phyloP scores from a whole-genome alignment of 2,888 invertebrate species.

The Polyommatus iphigenia region DNA sequence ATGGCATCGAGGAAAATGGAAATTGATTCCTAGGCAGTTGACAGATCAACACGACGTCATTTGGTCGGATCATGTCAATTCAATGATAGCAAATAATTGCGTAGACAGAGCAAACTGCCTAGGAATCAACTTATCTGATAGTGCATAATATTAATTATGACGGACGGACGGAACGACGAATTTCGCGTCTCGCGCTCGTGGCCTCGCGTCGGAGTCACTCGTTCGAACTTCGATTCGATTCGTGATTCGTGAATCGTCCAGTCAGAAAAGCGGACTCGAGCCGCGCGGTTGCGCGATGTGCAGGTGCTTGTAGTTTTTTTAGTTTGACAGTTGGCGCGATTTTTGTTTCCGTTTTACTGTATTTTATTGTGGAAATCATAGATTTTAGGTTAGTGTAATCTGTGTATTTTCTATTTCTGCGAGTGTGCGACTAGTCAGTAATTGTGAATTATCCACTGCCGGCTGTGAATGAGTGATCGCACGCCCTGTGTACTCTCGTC shows the following conservation, averaged over 20 bases:
- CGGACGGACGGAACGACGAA: slow-evolving; percentile 46
- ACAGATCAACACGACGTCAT: too few relatives aligned
- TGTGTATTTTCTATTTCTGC: slow-evolving; percentile 73
- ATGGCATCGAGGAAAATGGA: too few relatives aligned
- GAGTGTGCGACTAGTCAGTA: slow-evolving; percentile 69
- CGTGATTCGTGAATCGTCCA: slow-evolving; percentile 44
- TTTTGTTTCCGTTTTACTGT: slow-evolving; percentile 63
- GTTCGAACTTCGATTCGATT: slow-evolving; percentile 30
- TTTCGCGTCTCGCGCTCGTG: slow-evolving; percentile 38
- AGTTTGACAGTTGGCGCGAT: slow-evolving; percentile 80
- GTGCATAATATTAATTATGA: slow-evolving; percentile 37
- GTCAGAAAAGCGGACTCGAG: slow-evolving; percentile 76
- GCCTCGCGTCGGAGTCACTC: slow-evolving; percentile 37
- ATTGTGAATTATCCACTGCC: slow-evolving; percentile 70
- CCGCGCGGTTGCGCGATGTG: slow-evolving; percentile 74
- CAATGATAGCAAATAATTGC: too few relatives aligned
- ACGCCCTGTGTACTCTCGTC: slow-evolving; percentile 69
- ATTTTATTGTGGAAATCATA: slow-evolving; percentile 68
- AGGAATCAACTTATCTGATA: too few relatives aligned
- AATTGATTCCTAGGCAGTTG: too few relatives aligned
- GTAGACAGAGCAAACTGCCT: too few relatives aligned
- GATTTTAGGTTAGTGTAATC: slow-evolving; percentile 78
- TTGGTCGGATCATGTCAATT: too few relatives aligned
- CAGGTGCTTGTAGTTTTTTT: slow-evolving; percentile 79
- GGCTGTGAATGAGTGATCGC: slow-evolving; percentile 73